These are phyloP conservation scores for Glossosoma conforme DNA, from an alignment of 1,140 invertebrate genomes.

Conservation along the genomic window DNA sequence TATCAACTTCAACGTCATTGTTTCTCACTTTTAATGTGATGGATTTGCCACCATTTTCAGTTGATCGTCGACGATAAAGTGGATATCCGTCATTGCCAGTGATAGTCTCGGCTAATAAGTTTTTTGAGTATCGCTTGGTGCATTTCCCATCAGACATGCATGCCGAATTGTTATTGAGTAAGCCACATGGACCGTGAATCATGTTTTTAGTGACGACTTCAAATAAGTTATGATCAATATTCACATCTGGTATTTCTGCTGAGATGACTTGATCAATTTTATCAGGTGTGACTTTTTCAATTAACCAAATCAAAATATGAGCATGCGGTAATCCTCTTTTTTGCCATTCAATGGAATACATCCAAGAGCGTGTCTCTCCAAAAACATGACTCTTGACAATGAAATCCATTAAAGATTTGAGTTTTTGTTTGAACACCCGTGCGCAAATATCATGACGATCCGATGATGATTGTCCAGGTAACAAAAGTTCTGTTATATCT, in stretches of 20 bases:
- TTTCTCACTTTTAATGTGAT: constrained; percentile 5
- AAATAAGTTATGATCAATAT: constrained; percentile 37
- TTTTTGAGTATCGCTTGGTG: no score
- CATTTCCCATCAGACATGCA: constrained; percentile 9
- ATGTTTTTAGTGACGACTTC: constrained; percentile 41
- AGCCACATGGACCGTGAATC: constrained; percentile 51
- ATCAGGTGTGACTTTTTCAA: no score
- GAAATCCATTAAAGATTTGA: constrained; percentile 36
- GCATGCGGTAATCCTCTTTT: constrained; percentile 41
- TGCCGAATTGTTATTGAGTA: constrained; percentile 38
- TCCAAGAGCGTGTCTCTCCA: constrained; percentile 35
- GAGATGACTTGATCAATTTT: no score
- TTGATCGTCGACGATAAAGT: no score
- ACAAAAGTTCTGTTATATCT: constrained; percentile 35
- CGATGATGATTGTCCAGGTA: constrained; percentile 32
- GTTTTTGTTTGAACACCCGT: constrained; percentile 38
- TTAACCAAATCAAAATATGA: constrained; percentile 48
- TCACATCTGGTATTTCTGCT: no score
- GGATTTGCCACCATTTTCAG: not conserved
- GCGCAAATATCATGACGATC: constrained; percentile 36
- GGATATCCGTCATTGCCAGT: no score
- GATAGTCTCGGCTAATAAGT: no score
- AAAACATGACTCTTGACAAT: constrained; percentile 35
- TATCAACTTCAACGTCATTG: constrained; percentile 34
- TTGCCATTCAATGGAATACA: constrained; percentile 50